Evolutionary conservation across 2,888 invertebrate species (phyloP), one percentile per base, ranked within the genome.

Genomic region (Busseola fusca): DNA sequence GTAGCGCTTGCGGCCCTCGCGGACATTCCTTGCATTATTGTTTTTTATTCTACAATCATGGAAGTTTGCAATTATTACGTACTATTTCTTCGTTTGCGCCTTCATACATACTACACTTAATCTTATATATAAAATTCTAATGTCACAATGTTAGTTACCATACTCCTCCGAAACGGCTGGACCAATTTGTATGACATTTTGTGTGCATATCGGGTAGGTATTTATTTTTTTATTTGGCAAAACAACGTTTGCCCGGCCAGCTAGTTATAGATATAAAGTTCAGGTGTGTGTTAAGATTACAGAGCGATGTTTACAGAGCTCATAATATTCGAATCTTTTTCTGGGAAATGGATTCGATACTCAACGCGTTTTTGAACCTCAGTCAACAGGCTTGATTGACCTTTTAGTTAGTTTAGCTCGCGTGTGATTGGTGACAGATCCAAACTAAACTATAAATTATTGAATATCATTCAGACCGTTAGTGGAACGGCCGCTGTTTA

Each of bases 21-120:
- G 14, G 68, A 68, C 62, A 81, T 80, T 80, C 68, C 63, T 70
- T 3, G 65, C 56, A 68, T 77, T 25, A 40, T 64, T 76, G 54
- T 58, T 76, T 65, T 57, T 71, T 67, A 52, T 27, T 66, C 37
- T 56, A 58, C 54, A 56, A 68, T 72, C 56, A 74, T 73, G 74
- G 67, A 60, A 57, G 68, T 77, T 42, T 25, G 74, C 50, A 56
- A 74, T 79, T 69, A 74, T 52, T 52, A 52, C 27, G 59, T 45
- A 10, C 16, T 16, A 40, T 18, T 37, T 30, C 63, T 30, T 42
- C 12, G 30, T 21, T 52, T 42, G 21, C 16, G 14, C 25, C 27
- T 34, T 27, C 37, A 37, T 48, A 30, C 1, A 1, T 30, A 37
- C 16, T 34, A 3, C 21, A 40, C 21, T n/a, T n/a, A 16, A 42